These are phyloP conservation scores for Bombus cullumanus DNA, from an alignment of 1,140 invertebrate genomes.

Conservation along the genomic window DNA sequence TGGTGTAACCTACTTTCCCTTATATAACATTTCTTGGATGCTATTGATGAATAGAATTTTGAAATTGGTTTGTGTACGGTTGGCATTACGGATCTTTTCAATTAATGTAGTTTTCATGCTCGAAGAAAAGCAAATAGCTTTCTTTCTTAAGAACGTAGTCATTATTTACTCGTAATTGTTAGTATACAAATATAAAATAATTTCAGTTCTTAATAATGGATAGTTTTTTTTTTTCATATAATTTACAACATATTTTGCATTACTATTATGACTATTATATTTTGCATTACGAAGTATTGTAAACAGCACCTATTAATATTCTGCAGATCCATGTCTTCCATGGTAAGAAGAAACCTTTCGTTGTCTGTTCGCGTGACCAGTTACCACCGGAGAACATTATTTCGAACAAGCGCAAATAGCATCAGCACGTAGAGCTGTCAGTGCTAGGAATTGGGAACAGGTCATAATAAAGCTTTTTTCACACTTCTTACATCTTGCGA, in stretches of 20 bases:
- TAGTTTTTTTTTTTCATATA: no score
- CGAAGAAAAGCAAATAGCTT: not conserved
- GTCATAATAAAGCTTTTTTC: slow-evolving; percentile 14
- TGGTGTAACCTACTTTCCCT: slow-evolving; percentile 18
- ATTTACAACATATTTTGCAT: no score
- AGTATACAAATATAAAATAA: no score
- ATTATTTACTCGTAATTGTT: not conserved
- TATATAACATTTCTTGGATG: slow-evolving; percentile 15
- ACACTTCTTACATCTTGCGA: not conserved
- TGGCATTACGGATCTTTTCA: not conserved
- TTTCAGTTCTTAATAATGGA: no score
- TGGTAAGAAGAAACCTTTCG: slow-evolving; percentile 34
- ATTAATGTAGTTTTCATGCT: not conserved
- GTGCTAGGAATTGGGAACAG: slow-evolving; percentile 14
- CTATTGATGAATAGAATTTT: not conserved
- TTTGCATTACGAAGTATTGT: not conserved
- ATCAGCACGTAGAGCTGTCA: slow-evolving; percentile 11
- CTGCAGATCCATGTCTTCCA: not conserved
- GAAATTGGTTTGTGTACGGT: slow-evolving; percentile 10
- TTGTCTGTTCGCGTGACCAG: slow-evolving; percentile 7
- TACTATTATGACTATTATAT: not conserved
- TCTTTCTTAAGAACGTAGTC: not conserved
- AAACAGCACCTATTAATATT: not conserved
- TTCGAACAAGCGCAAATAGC: slow-evolving; percentile 17
- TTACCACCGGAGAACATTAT: not conserved